Conservation (phyloP, 2,888 invertebrate species). For the Pachymerium ferrugineum region DNA sequence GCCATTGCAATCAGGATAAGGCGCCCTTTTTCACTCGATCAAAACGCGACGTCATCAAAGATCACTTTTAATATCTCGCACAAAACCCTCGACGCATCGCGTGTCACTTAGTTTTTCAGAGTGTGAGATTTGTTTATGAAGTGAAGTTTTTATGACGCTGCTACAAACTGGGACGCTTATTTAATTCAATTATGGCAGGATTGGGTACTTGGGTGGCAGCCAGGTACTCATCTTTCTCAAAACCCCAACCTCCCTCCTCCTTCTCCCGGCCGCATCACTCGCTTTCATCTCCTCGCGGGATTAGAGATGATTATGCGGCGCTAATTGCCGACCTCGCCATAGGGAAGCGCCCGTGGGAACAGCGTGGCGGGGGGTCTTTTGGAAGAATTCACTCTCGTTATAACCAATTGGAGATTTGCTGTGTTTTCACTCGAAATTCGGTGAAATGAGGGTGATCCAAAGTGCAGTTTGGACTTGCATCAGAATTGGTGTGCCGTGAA, state of each 20-base stretch:
- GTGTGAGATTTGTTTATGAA: neutral
- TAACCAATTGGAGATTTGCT: neutral
- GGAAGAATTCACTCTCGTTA: neutral
- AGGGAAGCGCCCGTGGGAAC: slow-evolving; percentile 32
- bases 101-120: neutral
- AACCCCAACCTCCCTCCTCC: slow-evolving; percentile 15
- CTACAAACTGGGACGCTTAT: neutral
- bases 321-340: slow-evolving; percentile 32
- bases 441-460: slow-evolving; percentile 14
- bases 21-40: too few species aligned
- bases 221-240: slow-evolving; percentile 20
- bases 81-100: neutral
- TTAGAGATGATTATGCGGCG: slow-evolving; percentile 32
- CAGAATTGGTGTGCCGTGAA: slow-evolving; percentile 25
- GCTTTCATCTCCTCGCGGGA: slow-evolving; percentile 33
- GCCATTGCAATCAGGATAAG: neutral
- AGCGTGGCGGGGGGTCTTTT: slow-evolving; percentile 26
- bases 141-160: neutral
- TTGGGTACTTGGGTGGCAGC: slow-evolving; percentile 27
- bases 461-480: slow-evolving; percentile 24
- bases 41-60: too few species aligned
- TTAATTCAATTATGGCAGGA: slow-evolving; percentile 26
- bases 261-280: neutral
- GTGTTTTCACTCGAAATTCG: neutral
- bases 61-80: too few species aligned